Base-by-base conservation (phyloP, 2,113 vertebrate species). In the Plectropomus leopardus region DNA sequence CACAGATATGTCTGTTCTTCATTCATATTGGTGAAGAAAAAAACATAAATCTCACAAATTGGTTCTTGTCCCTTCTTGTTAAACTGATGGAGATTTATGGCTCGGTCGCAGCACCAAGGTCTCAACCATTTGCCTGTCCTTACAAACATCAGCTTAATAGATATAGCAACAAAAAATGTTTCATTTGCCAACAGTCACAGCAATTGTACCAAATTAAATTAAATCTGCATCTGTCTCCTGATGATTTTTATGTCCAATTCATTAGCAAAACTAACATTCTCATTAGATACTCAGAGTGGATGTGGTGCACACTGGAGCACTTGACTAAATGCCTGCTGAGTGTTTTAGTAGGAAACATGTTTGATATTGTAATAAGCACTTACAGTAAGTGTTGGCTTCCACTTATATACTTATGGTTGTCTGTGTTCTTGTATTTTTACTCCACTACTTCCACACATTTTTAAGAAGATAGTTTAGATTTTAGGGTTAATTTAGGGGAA, bases 31-130 rank as follows among this genome's bases (percentile, higher is more conserved):
- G 86, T 89, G 78, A 78, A 84, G 14, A 75, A 75, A 82, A 85
- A 90, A 88, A 68, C 88, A 91, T 93, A 94, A 95, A 95, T 94
- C 88, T 86, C 58, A 72, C 86, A 93, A 94, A 95, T 90, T 90
- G 90, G 91, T 73, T 87, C 83, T 90, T 91, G 93, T 94, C 94
- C 85, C 47, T 78, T 87, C 89, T 92, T 84, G 86, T 95, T 94
- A 94, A 80, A 80, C 78, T 82, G 87, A 95, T 90, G 72, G 76
- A 90, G 93, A 94, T 93, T 93, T 91, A 94, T 89, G 83, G 77
- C 86, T 86, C 10, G 17, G 72, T 72, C 66, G 69, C n/a, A 78
- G 77, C 44, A 74, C 87, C 87, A 77, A 87, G 84, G 68, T 82
- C 84, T 73, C 0, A 58, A 61, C 54, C 24, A n/a, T 48, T 55